Evolutionary conservation across 2,797 vertebrate genomes (phyloP).

Genomic region (Rallus crepitans): DNA sequence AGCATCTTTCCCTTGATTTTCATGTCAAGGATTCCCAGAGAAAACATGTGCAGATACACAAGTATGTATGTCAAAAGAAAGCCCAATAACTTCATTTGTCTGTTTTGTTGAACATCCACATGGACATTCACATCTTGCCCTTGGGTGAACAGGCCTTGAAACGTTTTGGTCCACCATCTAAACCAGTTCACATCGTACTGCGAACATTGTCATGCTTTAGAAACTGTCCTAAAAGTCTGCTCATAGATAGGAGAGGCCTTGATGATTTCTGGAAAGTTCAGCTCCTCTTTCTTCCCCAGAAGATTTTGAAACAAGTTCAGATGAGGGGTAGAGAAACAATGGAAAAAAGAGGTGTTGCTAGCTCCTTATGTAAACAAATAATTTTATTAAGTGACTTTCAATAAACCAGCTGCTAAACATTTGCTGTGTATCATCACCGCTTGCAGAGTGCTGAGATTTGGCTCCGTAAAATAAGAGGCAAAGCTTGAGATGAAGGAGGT

Average conservation of each 20-base stretch:
- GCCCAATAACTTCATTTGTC: not conserved
- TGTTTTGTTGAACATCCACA: not conserved
- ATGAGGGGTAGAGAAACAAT: slow-evolving; percentile 10
- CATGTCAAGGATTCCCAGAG: not conserved
- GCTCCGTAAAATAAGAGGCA: not conserved
- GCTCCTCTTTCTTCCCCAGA: not conserved
- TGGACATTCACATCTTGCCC: accelerated
- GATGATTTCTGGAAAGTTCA: slow-evolving; percentile 16
- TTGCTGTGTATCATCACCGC: slow-evolving; percentile 55
- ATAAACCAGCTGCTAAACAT: slow-evolving; percentile 67
- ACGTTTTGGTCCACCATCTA: not conserved
- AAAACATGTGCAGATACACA: accelerated
- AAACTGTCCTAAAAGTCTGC: not conserved
- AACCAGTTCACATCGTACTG: not conserved
- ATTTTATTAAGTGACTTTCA: slow-evolving; percentile 52
- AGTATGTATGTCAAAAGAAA: not conserved
- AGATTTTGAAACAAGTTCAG: slow-evolving; percentile 64
- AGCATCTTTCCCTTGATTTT: not conserved
- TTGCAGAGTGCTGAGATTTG: slow-evolving; percentile 30
- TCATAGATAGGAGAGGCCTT: not conserved
- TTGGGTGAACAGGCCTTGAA: not conserved
- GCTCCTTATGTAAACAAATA: slow-evolving; percentile 63
- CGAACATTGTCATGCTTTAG: not conserved
- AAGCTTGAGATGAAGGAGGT: not conserved
- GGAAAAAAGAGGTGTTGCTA: slow-evolving; percentile 8